These are phyloP conservation scores for Scopus umbretta DNA, from an alignment of 2,113 vertebrate species.

Conservation along the genomic window DNA sequence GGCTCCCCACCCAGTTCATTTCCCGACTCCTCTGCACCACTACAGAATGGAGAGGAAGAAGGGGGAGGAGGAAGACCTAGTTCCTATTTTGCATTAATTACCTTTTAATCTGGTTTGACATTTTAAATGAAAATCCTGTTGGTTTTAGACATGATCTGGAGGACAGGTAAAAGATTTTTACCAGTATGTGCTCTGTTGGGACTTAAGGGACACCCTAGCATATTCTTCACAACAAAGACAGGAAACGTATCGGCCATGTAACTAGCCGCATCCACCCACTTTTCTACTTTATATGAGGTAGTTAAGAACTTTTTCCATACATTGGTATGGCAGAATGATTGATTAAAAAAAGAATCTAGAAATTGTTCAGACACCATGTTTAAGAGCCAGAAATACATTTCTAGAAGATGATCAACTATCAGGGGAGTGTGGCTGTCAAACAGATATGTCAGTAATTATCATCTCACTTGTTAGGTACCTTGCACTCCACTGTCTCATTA, in stretches of 20 bases:
- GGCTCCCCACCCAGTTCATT: no score
- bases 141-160: not conserved
- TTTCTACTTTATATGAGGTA: not conserved
- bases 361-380: not conserved
- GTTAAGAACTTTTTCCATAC: not conserved
- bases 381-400: not conserved
- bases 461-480: not conserved
- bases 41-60: not conserved
- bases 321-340: not conserved
- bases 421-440: not conserved
- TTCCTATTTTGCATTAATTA: not conserved
- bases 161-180: not conserved
- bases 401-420: not conserved
- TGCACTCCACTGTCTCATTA: not conserved
- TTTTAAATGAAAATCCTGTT: not conserved
- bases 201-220: not conserved
- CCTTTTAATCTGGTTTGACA: not conserved
- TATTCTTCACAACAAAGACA: not conserved
- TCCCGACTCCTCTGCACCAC: not conserved
- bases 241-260: fast-evolving
- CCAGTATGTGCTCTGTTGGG: not conserved
- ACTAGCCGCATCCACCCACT: not conserved
- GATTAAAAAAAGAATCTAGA: no score
- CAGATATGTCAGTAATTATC: not conserved
- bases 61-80: not conserved